Conservation (phyloP, 2,888 invertebrate species). For the Leptopilina syphax region DNA sequence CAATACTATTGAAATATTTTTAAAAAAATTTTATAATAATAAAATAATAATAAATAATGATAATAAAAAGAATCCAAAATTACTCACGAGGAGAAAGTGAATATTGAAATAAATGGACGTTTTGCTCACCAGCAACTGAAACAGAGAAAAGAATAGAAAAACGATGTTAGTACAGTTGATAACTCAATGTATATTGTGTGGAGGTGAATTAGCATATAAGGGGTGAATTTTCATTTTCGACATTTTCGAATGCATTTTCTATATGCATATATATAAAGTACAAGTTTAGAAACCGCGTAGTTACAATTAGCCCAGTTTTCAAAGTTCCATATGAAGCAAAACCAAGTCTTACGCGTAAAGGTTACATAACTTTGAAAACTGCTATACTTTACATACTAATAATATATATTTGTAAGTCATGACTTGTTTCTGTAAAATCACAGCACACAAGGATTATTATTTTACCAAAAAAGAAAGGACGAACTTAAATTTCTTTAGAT, state of each 20-base stretch:
- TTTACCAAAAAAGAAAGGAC: background rate
- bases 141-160: background rate
- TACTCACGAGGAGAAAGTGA: too few species aligned
- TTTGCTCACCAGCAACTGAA: constrained; percentile 4
- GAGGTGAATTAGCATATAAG: constrained; percentile 1
- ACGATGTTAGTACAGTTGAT: background rate
- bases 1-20: too few species aligned
- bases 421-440: constrained; percentile 9
- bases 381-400: constrained; percentile 14
- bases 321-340: constrained; percentile 4
- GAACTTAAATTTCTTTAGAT: background rate
- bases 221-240: constrained; percentile 3
- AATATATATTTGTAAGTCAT: constrained; percentile 9
- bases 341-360: background rate
- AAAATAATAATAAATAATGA: too few species aligned
- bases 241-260: background rate
- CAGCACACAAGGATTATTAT: background rate
- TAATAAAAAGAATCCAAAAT: too few species aligned
- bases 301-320: constrained; percentile 13
- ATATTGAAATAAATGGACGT: too few species aligned
- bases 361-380: constrained; percentile 26
- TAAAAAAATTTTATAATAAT: too few species aligned
- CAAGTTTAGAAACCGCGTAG: background rate
- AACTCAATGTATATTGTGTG: background rate
- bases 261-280: background rate